Conservation (phyloP, 2,888 invertebrate species). For the Celastrina argiolus region DNA sequence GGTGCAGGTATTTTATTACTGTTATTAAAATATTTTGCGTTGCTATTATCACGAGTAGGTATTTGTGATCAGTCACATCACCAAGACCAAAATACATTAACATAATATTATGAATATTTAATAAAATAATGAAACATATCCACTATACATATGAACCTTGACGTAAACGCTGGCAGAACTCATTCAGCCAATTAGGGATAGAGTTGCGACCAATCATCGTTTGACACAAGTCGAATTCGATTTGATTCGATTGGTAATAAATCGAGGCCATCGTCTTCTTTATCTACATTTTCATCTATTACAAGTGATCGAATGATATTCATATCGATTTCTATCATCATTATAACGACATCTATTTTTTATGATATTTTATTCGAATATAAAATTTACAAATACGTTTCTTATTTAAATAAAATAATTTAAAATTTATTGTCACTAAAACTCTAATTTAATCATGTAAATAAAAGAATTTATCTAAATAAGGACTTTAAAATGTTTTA, state of each 20-base stretch:
- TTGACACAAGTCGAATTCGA: conserved; percentile 72
- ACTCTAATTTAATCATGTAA: no score
- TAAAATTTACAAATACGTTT: background rate
- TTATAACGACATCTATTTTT: conserved; percentile 1
- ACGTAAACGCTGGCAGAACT: conserved; percentile 60
- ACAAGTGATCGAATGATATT: conserved; percentile 8
- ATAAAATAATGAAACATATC: background rate
- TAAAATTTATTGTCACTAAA: background rate
- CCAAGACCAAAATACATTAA: no score
- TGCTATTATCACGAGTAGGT: no score
- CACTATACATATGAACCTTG: conserved; percentile 29
- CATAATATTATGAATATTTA: no score
- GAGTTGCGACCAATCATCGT: conserved; percentile 74
- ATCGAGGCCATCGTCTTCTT: conserved; percentile 71
- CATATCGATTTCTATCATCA: conserved; percentile 24
- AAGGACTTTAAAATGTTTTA: no score
- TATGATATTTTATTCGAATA: background rate
- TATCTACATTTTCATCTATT: conserved; percentile 40
- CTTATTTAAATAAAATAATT: background rate
- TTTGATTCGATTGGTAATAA: conserved; percentile 67
- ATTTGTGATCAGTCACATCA: no score
- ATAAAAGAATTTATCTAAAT: no score
- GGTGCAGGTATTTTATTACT: no score
- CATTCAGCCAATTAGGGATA: conserved; percentile 69
- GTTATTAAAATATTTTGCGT: no score